These are phyloP conservation scores for Cataglyphis altisquamis DNA, from an alignment of 2,888 invertebrate species.

Conservation along the genomic window DNA sequence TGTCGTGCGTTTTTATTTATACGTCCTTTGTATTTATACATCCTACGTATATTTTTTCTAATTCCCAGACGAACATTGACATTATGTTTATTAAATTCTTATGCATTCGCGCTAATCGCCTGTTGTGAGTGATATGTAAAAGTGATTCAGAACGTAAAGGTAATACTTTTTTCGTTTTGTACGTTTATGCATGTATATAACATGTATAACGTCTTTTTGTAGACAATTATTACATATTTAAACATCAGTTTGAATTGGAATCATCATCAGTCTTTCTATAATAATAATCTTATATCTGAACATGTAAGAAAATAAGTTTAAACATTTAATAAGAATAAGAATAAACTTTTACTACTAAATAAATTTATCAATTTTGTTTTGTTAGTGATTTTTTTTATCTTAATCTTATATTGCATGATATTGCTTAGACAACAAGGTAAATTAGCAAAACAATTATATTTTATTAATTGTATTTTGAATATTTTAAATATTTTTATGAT, in stretches of 20 bases:
- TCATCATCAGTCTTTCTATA: not conserved
- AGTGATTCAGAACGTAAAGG: not conserved
- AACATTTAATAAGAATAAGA: too few species aligned
- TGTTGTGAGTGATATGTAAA: not conserved
- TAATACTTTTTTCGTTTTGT: not conserved
- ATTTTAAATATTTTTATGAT: not conserved
- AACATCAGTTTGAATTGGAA: constrained; percentile 6
- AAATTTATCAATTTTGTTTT: not conserved
- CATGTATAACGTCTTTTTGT: not conserved
- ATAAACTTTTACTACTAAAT: too few species aligned
- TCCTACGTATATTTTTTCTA: not conserved
- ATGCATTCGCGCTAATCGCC: not conserved
- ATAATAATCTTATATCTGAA: not conserved
- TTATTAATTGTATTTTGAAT: not conserved
- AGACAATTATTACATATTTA: not conserved
- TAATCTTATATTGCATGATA: not conserved
- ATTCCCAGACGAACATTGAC: not conserved
- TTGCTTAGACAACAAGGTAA: not conserved
- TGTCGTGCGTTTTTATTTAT: not conserved
- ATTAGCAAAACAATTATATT: not conserved
- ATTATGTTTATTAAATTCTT: not conserved
- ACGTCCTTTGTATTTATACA: not conserved
- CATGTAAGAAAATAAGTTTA: constrained; percentile 16
- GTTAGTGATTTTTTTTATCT: not conserved
- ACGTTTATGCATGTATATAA: not conserved